Evolutionary conservation across 2,888 invertebrate genomes (phyloP), one percentile per base, ranked within the genome.

Genomic region (Timandra comae): DNA sequence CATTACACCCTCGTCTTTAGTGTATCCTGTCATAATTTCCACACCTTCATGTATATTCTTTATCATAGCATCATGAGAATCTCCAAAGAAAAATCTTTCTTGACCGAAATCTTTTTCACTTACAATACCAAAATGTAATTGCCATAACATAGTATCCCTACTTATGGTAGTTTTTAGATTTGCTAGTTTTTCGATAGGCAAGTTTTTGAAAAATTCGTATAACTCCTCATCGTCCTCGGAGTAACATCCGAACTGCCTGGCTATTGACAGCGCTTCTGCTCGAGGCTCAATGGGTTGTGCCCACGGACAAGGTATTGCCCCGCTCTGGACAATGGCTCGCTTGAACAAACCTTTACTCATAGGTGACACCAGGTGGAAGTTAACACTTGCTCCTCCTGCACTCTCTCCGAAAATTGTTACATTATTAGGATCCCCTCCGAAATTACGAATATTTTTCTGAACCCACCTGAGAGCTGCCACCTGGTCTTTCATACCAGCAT

Each of bases 1-100:
- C 23, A 71, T 34, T 0, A 69, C 13, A 0, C 93, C 93, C 74
- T 94, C 94, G 28, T 92, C 89, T 10, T 88, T 86, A 3, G 89
- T 93, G 7, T 91, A 72, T 2, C 94, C 94, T 11, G 89, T 81
- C 64, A 94, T 89, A 61, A 92, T 87, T 0, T 93, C 92, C 1
- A 91, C 76, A 2, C 53, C 65, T 41, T 68, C 53, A 24, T 88
- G 73, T 10, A 24, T 10, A 21, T 32, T 40, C 51, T 4, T 44
- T 10, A 11, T 4, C 2, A 24, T 10, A 6, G 6, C 24, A 22
- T 87, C 70, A 6, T 30, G 38, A 5, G 52, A 13, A 29, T 61
- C 44, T 7, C 60, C 61, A 7, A 42, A 36, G 22, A 65, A 63
- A 33, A 54, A 67, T 30, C 41, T 36, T 29, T 60, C 60, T n/a